Percentiles rank a stretch among this genome's conserved stretches.
Evolutionary conservation across 1,140 invertebrate genomes (phyloP).

Genomic region (Planococcus citri): DNA sequence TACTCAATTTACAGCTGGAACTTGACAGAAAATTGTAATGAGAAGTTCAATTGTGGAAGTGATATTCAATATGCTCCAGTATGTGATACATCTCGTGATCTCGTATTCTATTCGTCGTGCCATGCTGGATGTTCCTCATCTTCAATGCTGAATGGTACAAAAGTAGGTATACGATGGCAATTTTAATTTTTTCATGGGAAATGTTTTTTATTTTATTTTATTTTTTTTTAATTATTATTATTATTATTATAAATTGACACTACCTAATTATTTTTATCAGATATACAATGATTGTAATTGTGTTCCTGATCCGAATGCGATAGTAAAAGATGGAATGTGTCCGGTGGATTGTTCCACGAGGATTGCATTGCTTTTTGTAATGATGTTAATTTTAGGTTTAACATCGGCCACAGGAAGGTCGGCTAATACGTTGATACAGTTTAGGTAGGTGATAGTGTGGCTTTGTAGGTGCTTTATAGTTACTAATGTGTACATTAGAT

Average conservation of each 20-base stretch:
- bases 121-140: slow-evolving; percentile 50
- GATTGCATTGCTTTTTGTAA: slow-evolving; percentile 29
- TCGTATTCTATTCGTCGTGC: slow-evolving; percentile 55
- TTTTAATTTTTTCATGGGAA: no score
- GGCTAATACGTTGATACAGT: slow-evolving; percentile 30
- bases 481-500: no score
- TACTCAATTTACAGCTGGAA: slow-evolving; percentile 33
- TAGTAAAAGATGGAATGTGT: slow-evolving; percentile 28
- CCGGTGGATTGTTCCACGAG: slow-evolving; percentile 27
- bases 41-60: slow-evolving; percentile 45
- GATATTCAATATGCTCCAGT: slow-evolving; percentile 55
- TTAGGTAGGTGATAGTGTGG: slow-evolving; percentile 27
- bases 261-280: slow-evolving; percentile 28
- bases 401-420: slow-evolving; percentile 29
- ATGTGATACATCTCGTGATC: slow-evolving; percentile 42
- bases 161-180: background rate
- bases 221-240: no score
- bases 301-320: slow-evolving; percentile 23
- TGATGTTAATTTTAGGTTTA: slow-evolving; percentile 28
- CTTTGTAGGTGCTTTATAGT: no score
- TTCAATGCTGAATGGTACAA: slow-evolving; percentile 30
- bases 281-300: slow-evolving; percentile 34
- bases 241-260: no score
- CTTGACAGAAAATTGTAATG: slow-evolving; percentile 43
- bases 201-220: no score